Evolutionary conservation across 1,140 invertebrate genomes (phyloP).

Genomic region (Arctopsyche grandis): DNA sequence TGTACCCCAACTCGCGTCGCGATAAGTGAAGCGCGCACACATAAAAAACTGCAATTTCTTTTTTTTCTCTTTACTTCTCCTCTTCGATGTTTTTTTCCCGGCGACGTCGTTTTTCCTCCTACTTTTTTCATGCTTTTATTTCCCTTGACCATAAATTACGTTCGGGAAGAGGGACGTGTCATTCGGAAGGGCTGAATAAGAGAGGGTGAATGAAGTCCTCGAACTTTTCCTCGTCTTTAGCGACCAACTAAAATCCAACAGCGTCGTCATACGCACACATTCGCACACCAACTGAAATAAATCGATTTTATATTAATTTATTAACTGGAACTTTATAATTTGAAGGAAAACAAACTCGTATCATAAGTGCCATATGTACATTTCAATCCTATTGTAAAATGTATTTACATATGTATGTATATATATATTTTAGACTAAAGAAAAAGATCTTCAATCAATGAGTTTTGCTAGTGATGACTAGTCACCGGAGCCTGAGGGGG

Average conservation of each 20-base stretch:
- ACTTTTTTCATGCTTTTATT: constrained; percentile 54
- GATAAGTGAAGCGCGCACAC: constrained; percentile 40
- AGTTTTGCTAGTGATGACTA: too few relatives aligned
- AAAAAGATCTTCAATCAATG: too few relatives aligned
- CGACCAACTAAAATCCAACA: background rate
- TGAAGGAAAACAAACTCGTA: background rate
- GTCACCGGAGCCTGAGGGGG: too few relatives aligned
- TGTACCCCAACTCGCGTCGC: constrained; percentile 24
- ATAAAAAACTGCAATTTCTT: constrained; percentile 51
- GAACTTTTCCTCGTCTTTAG: constrained; percentile 40
- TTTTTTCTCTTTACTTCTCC: constrained; percentile 47
- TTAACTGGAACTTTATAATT: background rate
- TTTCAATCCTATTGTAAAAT: background rate
- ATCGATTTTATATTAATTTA: background rate
- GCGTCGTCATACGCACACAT: background rate
- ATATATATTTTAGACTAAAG: background rate
- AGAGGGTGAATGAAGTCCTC: constrained; percentile 52
- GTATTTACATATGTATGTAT: background rate
- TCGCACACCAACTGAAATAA: background rate
- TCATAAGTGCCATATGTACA: background rate
- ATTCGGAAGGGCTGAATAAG: constrained; percentile 51
- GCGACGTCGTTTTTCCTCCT: constrained; percentile 49
- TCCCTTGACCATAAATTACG: constrained; percentile 55
- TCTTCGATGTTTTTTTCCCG: constrained; percentile 49
- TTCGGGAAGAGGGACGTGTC: constrained; percentile 54